Evolutionary conservation across 2,113 vertebrate species (phyloP), one percentile per base, ranked within the genome.

Genomic region (Galeopterus variegatus): DNA sequence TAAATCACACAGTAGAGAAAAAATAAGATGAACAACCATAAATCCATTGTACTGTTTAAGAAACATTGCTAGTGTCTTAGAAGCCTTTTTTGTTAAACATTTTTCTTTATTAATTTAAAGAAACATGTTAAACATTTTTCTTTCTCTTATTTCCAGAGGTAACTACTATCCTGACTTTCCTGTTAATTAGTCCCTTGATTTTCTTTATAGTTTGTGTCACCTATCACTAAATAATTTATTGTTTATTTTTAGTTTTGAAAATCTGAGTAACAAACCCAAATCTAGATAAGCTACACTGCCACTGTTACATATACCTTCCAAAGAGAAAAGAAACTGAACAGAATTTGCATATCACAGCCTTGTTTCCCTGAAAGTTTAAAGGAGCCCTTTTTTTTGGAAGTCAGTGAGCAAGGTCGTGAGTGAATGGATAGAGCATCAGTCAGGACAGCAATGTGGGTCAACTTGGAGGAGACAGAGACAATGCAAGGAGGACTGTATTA

Each of bases 241-340:
- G 26, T 56, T 93, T 73, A 85, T 62, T 89, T 93, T 93, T 73
- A 85, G 70, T 89, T 93, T 93, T 70, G 52, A 82, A 96, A 93
- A 69, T 33, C 28, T 48, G 26, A 94, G 52, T 67, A 80, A 85
- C 54, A 93, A 64, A 67, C 23, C 28, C n/a, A 52, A n/a, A 72
- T 8, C n/a, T 65, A 70, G 54, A 62, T 56, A 4, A 6, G 33
- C 23, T 79, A 17, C 60, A 64, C 19, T 93, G n/a, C n/a, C n/a
- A 70, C 33, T 92, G 41, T 45, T 73, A 81, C 8, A 79, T 72
- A 54, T 64, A 56, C 5, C 28, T 77, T 73, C 52, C 45, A 84
- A 69, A 33, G 41, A 76, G 21, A 92, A 79, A 5, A 54, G 36
- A 73, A 79, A 75, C 31, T 82, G 26, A 84, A 52, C 24, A 62